Base-by-base conservation (phyloP, 2,888 invertebrate genomes). In the Caenorhabditis imperialis region DNA sequence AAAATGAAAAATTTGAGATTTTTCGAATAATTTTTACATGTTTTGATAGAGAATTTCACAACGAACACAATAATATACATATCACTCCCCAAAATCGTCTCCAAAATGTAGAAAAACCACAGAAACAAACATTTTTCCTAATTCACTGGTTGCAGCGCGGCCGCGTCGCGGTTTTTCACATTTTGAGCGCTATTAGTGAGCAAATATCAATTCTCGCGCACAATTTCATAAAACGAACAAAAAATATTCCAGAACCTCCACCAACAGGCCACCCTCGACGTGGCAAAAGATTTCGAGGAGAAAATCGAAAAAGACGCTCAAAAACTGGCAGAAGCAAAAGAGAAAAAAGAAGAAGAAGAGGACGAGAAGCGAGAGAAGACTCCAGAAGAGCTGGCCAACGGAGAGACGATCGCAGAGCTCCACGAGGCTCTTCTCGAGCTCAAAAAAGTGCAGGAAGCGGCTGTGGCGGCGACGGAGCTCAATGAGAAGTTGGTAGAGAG, bases 401-500 rank as follows among this genome's bases (percentile, higher is more conserved):
- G 51, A 18, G 60, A 69, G 30, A 48, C 54, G 5, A 54, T 79
- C 20, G 71, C 57, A 10, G 81, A 78, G 60, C 44, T 81, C 6
- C 53, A 73, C 22, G 70, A 61, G 44, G 65, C 72, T 12, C 55
- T 81, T 38, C 27, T 69, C 7, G 79, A 81, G 47, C 40, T 81
- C 12, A 73, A 77, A 27, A 71, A 78, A 20, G 78, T 79, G 10
- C 67, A 75, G 4, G 73, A 76, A 38, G 67, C 61, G 5, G 79
- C 82, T 2, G 70, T 75, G 7, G 75, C 75, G n/a, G 82, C 82
- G 5, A 67, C 75, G 5, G 71, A 77, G 33, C 45, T 82, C 50
- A 81, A 82, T 44, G 81, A 82, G 33, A 78, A 81, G 50, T 44
- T 82, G 7, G 76, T 77, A 2, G 78, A 79, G 44, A 70, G 65